A percentile compares a stretch with the other conserved stretches of the same genome.
phyloP scores from a whole-genome alignment of 1,140 invertebrate species.

The Lithobius niger region DNA sequence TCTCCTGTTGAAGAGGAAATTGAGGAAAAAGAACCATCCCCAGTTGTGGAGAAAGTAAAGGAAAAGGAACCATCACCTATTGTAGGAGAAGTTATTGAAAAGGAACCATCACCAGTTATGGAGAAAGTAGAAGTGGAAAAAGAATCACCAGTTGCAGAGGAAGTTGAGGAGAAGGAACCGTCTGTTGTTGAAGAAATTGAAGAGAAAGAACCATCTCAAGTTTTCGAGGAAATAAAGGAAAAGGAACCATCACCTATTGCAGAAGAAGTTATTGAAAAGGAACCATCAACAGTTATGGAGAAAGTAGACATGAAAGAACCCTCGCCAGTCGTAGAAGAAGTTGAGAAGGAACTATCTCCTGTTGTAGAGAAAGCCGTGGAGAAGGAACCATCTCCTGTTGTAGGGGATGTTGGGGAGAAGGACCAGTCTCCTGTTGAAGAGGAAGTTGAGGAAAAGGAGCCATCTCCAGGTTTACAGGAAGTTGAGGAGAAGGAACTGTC shows the following conservation, averaged over 20 bases:
- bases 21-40: too few relatives aligned
- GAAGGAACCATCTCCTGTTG: background rate
- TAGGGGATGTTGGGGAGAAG: background rate
- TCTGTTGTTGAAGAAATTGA: too few relatives aligned
- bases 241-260: too few relatives aligned
- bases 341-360: background rate
- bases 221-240: too few relatives aligned
- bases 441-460: background rate
- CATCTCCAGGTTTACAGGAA: background rate
- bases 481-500: background rate
- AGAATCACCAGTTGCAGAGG: slow-evolving; percentile 1
- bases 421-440: background rate
- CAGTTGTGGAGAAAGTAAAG: background rate
- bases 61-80: background rate
- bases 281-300: too few relatives aligned
- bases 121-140: background rate
- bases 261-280: too few relatives aligned
- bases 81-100: background rate
- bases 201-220: too few relatives aligned
- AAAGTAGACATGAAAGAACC: slow-evolving; percentile 12
- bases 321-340: background rate
- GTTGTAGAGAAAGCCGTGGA: background rate
- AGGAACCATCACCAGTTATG: background rate
- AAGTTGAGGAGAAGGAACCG: too few relatives aligned
- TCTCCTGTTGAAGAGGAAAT: too few relatives aligned